phyloP scores from a whole-genome alignment of 2,113 vertebrate species.

The Tinamus guttatus region DNA sequence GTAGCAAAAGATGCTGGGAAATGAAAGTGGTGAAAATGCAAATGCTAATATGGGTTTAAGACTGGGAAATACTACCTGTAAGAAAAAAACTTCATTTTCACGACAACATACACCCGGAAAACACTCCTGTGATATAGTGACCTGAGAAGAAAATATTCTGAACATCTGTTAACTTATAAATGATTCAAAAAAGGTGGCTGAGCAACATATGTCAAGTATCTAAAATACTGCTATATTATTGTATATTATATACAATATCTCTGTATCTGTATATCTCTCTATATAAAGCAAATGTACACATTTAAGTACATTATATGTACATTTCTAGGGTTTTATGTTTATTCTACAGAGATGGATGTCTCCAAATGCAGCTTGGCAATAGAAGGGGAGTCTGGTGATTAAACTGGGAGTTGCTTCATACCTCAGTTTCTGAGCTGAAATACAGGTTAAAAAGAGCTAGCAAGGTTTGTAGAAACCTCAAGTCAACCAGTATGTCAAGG shows the following conservation, averaged over 20 bases:
- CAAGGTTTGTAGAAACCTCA: background rate
- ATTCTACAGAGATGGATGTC: background rate
- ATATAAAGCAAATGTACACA: background rate
- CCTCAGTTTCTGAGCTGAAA: fast-evolving
- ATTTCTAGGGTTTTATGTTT: background rate
- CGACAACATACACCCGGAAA: background rate
- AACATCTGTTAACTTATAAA: background rate
- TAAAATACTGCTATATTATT: background rate
- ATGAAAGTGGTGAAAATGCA: background rate
- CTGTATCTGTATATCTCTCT: background rate
- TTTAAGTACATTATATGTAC: too few relatives aligned
- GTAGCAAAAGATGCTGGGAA: fast-evolving
- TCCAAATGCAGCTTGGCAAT: background rate
- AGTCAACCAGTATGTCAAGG: background rate
- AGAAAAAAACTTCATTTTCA: background rate
- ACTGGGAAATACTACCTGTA: background rate
- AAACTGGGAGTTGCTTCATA: background rate
- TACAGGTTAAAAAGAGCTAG: background rate
- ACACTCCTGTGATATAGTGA: fast-evolving
- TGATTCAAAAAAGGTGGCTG: background rate
- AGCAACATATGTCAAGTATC: background rate
- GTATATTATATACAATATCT: background rate
- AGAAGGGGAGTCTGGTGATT: background rate
- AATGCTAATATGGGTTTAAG: background rate
- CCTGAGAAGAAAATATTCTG: background rate